Evolutionary conservation across 1,140 invertebrate genomes (phyloP).

Genomic region (Paraescarpia echinospica): DNA sequence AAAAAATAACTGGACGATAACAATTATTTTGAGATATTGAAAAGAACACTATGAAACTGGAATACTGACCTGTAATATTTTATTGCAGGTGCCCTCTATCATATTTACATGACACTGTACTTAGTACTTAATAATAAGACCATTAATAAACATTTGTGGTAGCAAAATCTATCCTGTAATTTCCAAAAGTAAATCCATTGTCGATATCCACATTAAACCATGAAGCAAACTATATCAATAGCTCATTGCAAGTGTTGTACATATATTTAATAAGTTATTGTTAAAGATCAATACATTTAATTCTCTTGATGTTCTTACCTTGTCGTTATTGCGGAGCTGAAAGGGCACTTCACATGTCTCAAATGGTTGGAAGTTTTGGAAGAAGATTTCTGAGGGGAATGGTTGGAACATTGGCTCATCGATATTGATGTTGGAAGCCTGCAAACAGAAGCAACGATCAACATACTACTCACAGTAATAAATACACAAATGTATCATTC

Average conservation of each 20-base stretch:
- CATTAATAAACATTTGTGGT: too few relatives aligned
- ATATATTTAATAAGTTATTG: too few relatives aligned
- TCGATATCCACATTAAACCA: too few relatives aligned
- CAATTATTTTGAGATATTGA: conserved; percentile 14
- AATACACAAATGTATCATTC: conserved; percentile 2
- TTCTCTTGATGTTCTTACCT: conserved; percentile 42
- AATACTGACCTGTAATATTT: background rate
- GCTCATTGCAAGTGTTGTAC: too few relatives aligned
- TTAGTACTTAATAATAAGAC: too few relatives aligned
- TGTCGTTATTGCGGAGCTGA: conserved; percentile 57
- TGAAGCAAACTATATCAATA: too few relatives aligned
- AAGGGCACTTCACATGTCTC: conserved; percentile 57
- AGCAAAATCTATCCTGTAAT: too few relatives aligned
- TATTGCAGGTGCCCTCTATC: too few relatives aligned
- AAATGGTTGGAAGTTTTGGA: conserved; percentile 57
- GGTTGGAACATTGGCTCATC: conserved; percentile 60
- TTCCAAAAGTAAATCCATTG: too few relatives aligned
- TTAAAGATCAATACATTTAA: too few relatives aligned
- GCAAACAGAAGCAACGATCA: background rate
- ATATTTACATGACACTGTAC: too few relatives aligned
- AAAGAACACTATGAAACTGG: conserved; percentile 10
- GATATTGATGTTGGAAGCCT: conserved; percentile 22
- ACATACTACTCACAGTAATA: background rate
- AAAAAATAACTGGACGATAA: background rate
- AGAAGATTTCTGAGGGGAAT: conserved; percentile 58